These are phyloP conservation scores for Lathronympha strigana DNA, from an alignment of 2,888 invertebrate species.

Conservation along the genomic window DNA sequence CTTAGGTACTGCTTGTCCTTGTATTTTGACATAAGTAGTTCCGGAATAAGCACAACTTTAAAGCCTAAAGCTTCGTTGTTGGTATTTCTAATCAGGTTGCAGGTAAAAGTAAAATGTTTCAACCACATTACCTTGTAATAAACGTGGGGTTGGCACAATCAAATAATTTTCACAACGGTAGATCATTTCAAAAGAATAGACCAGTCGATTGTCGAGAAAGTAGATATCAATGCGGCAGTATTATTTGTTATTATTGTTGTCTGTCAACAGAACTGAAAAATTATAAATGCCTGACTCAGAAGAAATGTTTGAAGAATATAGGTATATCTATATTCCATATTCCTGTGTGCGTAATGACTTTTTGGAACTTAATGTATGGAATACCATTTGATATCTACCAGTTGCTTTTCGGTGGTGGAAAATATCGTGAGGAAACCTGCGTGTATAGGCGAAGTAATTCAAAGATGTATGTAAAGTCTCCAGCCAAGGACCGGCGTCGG, in stretches of 20 bases:
- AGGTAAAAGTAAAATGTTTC: conserved; percentile 23
- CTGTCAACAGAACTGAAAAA: neutral
- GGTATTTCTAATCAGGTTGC: conserved; percentile 26
- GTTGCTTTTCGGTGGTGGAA: no score
- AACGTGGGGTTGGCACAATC: conserved; percentile 29
- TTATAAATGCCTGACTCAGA: neutral
- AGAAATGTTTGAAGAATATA: no score
- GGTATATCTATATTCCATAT: no score
- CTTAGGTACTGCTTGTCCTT: no score
- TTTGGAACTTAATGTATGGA: no score
- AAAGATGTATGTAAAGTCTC: no score
- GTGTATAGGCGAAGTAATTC: no score
- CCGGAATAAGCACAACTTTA: neutral
- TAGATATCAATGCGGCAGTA: neutral
- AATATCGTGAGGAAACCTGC: no score
- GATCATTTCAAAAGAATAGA: conserved; percentile 34
- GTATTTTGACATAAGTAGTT: no score
- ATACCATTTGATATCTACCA: no score
- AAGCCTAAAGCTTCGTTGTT: neutral
- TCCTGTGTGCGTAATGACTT: no score
- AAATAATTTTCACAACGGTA: conserved; percentile 38
- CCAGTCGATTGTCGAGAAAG: conserved; percentile 1
- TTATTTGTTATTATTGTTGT: neutral
- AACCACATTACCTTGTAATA: conserved; percentile 38
- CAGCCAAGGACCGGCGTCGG: no score